Evolutionary conservation across 2,113 vertebrate genomes (phyloP), one percentile per base, ranked within the genome.

Genomic region (Machaerirhynchus nigripectus): DNA sequence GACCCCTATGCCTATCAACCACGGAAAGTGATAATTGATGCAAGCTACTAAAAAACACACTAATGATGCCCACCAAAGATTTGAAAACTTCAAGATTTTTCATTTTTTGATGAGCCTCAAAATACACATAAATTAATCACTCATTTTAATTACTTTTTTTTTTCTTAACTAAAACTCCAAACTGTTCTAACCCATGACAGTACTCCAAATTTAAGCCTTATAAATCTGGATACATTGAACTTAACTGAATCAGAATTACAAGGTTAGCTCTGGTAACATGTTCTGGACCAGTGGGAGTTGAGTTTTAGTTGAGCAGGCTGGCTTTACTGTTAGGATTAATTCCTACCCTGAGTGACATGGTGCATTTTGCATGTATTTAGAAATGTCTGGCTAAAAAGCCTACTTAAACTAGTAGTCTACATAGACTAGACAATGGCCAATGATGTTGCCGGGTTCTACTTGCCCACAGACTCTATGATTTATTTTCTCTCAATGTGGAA

Each of bases 401-500:
- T 50, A 4, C n/a, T 84, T 70, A 55, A 91, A 50, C 7, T 47
- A 15, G 14, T 78, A 75, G 47, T 59, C 65, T 64, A 19, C 4
- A 14, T 3, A 52, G 52, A 55, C 23, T 81, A 78, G 64, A 27
- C 42, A 84, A 65, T 42, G 70, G 17, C 18, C 40, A 31, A 39
- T 56, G 39, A 56, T 47, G 7, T 40, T 90, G 42, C 33, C 75
- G 40, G 44, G 22, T 49, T 31, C 24, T 61, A 21, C 31, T 65
- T 13, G 3, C 10, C 7, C 37, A 65, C 14, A 19, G 46, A 60
- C 23, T 47, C 70, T 26, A 42, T 26, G 44, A 52, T 74, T 87
- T 91, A 56, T 67, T 90, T 94, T 67, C 22, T 74, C 15, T 77
- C 80, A 79, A 22, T 53, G 5, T 42, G 47, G 63, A 87, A 91